phyloP scores from a whole-genome alignment of 2,888 invertebrate genomes.

The Meiosimyza decipiens region DNA sequence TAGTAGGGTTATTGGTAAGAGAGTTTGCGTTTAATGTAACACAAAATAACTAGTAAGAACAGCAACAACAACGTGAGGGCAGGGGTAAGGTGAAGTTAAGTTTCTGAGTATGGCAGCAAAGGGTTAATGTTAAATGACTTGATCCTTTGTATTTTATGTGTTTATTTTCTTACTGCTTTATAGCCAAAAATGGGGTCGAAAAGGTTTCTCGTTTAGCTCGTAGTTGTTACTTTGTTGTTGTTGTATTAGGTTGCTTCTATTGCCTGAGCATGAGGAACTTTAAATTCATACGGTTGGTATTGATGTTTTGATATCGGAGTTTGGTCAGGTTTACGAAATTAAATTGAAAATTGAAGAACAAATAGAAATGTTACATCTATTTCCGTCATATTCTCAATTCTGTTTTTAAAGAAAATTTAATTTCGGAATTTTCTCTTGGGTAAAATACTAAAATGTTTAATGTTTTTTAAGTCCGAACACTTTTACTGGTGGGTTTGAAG shows the following conservation, averaged over 20 bases:
- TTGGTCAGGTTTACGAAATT: conserved; percentile 27
- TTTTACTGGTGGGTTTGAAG: too few species aligned
- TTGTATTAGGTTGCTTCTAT: background rate
- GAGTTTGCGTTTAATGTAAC: too few species aligned
- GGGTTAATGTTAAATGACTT: conserved; percentile 27
- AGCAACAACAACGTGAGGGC: too few species aligned
- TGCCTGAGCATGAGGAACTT: too few species aligned
- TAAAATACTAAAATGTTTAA: too few species aligned
- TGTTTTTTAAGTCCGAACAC: too few species aligned
- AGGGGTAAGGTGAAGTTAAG: too few species aligned
- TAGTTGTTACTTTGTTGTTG: background rate
- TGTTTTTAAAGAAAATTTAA: too few species aligned
- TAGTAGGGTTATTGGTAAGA: too few species aligned
- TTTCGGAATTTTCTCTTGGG: too few species aligned
- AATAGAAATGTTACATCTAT: background rate
- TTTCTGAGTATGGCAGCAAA: background rate
- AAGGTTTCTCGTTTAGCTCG: conserved; percentile 5
- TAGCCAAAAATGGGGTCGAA: background rate
- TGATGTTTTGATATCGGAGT: conserved; percentile 18
- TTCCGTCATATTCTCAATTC: too few species aligned
- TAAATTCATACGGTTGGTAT: background rate
- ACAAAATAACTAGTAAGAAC: too few species aligned
- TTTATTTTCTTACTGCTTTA: conserved; percentile 20
- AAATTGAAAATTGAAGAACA: conserved; percentile 24
- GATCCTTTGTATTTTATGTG: conserved; percentile 33